A percentile compares a stretch with the other conserved stretches of the same genome.
Conservation (phyloP, 2,797 vertebrate genomes). For the Trematomus bernacchii region DNA sequence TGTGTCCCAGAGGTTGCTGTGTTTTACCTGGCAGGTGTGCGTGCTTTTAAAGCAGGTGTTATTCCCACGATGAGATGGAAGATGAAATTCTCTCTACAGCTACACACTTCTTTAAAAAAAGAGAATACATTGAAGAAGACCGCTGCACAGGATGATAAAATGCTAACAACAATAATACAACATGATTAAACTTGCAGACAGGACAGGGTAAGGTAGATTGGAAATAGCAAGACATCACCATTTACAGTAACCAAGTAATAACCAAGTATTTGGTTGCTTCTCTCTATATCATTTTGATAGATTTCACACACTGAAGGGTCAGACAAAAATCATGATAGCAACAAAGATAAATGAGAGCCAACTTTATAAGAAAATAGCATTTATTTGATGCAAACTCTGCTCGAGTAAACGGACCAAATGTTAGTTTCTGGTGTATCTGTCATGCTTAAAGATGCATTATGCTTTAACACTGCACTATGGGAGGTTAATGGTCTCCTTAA, state of each 20-base stretch:
- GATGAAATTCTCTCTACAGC: conserved; percentile 7
- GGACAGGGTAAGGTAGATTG: background rate
- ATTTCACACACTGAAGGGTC: background rate
- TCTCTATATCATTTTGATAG: background rate
- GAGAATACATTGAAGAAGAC: background rate
- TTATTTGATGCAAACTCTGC: conserved; percentile 69
- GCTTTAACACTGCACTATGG: conserved; percentile 28
- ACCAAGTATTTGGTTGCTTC: background rate
- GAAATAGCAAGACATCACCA: background rate
- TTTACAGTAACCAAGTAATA: too few species aligned
- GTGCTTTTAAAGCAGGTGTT: conserved; percentile 18
- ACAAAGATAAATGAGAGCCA: conserved; percentile 9
- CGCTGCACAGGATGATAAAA: background rate
- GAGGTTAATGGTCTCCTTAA: conserved; percentile 1
- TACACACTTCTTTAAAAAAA: conserved; percentile 24
- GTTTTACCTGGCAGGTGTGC: conserved; percentile 32
- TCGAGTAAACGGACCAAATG: conserved; percentile 37
- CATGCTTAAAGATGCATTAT: conserved; percentile 37
- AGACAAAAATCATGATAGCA: background rate
- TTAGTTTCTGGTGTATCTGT: conserved; percentile 14
- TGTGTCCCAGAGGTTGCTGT: conserved; percentile 2
- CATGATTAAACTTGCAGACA: background rate
- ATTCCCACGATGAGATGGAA: conserved; percentile 19
- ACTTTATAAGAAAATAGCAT: conserved; percentile 73
- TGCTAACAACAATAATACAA: background rate